Conservation (phyloP, 2,888 invertebrate genomes). For the Sicus ferrugineus region DNA sequence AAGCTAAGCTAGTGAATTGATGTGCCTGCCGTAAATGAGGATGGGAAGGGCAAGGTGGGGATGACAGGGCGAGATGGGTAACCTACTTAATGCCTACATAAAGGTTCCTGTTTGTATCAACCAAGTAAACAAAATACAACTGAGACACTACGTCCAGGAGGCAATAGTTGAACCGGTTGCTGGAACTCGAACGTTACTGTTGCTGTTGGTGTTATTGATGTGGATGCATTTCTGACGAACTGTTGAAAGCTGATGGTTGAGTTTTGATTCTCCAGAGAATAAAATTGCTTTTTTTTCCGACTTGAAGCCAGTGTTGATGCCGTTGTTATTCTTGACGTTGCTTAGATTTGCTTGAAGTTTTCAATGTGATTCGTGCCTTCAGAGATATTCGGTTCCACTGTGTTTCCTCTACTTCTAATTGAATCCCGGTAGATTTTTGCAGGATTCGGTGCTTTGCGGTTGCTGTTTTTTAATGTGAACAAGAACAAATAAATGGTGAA, state of each 20-base stretch:
- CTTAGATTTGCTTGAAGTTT: too few species aligned
- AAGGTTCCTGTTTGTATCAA: neutral
- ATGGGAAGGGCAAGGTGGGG: neutral
- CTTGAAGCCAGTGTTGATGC: too few species aligned
- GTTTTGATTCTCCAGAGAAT: too few species aligned
- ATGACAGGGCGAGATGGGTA: neutral
- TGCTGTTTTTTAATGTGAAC: neutral
- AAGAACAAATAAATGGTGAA: conserved; percentile 31
- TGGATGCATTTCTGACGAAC: neutral
- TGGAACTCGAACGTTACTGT: too few species aligned
- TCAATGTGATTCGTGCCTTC: too few species aligned
- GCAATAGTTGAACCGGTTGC: too few species aligned
- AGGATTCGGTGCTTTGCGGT: neutral
- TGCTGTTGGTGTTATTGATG: neutral
- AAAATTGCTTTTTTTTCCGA: too few species aligned
- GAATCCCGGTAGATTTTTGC: too few species aligned
- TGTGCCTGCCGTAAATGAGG: neutral
- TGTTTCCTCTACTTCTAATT: too few species aligned
- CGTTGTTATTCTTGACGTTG: too few species aligned
- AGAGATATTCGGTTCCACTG: too few species aligned
- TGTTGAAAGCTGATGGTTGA: too few species aligned
- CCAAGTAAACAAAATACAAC: neutral
- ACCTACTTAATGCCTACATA: neutral
- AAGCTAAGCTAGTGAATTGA: conserved; percentile 23
- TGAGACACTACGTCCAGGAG: neutral